These are phyloP conservation scores for Diglossa cyanea DNA, from an alignment of 2,797 vertebrate genomes.

Conservation along the genomic window DNA sequence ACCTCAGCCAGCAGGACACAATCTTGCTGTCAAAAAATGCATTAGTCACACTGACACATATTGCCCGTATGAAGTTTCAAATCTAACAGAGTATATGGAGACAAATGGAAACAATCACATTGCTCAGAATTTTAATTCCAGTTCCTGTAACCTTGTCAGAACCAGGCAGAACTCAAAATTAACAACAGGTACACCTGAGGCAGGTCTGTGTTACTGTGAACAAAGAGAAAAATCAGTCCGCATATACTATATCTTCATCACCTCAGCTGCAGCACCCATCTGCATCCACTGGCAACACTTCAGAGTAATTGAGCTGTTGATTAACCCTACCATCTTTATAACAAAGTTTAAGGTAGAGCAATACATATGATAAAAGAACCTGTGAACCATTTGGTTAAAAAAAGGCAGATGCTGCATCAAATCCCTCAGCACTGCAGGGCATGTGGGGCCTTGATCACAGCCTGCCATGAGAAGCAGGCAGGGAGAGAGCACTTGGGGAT, in stretches of 20 bases:
- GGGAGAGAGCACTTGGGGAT: not conserved
- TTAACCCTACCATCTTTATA: not conserved
- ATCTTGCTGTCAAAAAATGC: not conserved
- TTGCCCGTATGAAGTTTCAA: not conserved
- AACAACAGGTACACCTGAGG: constrained; percentile 3
- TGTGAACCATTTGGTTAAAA: not conserved
- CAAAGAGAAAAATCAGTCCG: constrained; percentile 9
- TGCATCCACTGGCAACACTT: constrained; percentile 24
- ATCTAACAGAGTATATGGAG: not conserved
- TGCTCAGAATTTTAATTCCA: not conserved
- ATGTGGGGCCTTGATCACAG: constrained; percentile 4
- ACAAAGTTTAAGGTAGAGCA: not conserved
- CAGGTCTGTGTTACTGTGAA: not conserved
- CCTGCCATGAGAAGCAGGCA: not conserved
- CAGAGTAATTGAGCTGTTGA: not conserved
- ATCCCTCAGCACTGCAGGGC: constrained; percentile 22
- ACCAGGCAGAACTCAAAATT: not conserved
- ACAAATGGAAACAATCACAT: not conserved
- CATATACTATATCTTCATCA: not conserved
- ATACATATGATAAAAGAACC: constrained; percentile 8
- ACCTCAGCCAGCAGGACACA: not conserved
- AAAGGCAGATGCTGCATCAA: not conserved
- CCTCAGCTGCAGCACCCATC: constrained; percentile 26
- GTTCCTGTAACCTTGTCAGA: not conserved
- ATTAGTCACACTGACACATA: not conserved